These are phyloP conservation scores for Hypomecis punctinalis DNA, from an alignment of 2,888 invertebrate genomes.

Conservation along the genomic window DNA sequence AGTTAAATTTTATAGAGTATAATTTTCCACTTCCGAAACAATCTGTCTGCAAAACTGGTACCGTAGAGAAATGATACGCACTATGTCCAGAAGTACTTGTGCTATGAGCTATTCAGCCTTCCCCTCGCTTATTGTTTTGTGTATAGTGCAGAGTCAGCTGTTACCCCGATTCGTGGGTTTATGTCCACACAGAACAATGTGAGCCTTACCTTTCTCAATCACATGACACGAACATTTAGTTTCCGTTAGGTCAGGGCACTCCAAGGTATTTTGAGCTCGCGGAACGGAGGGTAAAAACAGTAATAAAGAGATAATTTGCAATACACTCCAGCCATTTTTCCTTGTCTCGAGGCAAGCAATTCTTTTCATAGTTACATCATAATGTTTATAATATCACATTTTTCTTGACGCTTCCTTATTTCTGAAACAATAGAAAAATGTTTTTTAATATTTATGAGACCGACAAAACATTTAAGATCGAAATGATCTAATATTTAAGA, in stretches of 20 bases:
- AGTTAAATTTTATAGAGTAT: no score
- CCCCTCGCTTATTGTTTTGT: background rate
- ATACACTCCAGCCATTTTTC: constrained; percentile 71
- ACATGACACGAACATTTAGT: constrained; percentile 95
- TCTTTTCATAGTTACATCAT: constrained; percentile 82
- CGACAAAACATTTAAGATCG: background rate
- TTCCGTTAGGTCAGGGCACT: constrained; percentile 89
- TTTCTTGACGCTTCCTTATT: constrained; percentile 54
- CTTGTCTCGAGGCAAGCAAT: constrained; percentile 68
- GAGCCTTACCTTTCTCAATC: constrained; percentile 91
- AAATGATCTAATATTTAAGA: no score
- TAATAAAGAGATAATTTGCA: constrained; percentile 75
- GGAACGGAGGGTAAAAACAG: constrained; percentile 75
- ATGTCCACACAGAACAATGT: constrained; percentile 4
- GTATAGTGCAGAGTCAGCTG: constrained; percentile 9
- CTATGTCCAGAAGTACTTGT: no score
- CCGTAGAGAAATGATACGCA: no score
- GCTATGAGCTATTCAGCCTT: background rate
- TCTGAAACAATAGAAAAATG: constrained; percentile 62
- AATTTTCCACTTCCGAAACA: no score
- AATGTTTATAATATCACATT: constrained; percentile 60
- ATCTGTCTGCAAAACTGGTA: no score
- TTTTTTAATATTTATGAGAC: background rate
- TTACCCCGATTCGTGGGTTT: background rate
- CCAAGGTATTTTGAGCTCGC: constrained; percentile 82